These are phyloP conservation scores for Drosophila jambulina DNA, from an alignment of 1,140 invertebrate genomes.

Conservation along the genomic window DNA sequence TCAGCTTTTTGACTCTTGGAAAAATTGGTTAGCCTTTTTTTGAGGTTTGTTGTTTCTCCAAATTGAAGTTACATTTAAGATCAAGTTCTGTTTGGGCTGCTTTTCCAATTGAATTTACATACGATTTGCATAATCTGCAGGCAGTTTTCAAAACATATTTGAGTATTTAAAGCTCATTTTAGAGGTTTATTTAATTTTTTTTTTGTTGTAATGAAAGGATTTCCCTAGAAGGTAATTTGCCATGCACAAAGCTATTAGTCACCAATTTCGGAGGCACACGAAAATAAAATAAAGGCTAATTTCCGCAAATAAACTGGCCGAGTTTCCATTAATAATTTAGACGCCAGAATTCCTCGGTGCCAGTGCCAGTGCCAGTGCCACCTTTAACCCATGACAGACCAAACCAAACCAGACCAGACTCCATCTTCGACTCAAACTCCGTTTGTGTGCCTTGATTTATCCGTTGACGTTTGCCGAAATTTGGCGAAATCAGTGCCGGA, in stretches of 20 bases:
- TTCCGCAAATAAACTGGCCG: constrained; percentile 2
- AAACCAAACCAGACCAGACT: not conserved
- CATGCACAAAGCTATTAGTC: not conserved
- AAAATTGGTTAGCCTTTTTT: not conserved
- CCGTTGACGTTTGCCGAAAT: constrained; percentile 49
- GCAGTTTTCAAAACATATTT: not conserved
- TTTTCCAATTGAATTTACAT: not conserved
- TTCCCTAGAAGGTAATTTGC: not conserved
- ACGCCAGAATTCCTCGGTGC: not conserved
- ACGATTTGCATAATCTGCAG: not conserved
- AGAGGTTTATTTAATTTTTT: not conserved
- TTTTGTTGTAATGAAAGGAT: not conserved
- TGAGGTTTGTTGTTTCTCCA: not conserved
- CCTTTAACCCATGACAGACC: constrained; percentile 15
- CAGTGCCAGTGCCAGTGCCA: not conserved
- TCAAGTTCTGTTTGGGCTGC: not conserved
- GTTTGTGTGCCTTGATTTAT: constrained; percentile 31
- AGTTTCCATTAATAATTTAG: constrained; percentile 20
- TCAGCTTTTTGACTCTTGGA: not conserved
- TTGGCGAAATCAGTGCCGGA: constrained; percentile 63
- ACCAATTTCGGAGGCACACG: not conserved
- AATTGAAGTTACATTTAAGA: constrained; percentile 1
- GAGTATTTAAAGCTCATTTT: constrained; percentile 2
- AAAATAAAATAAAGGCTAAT: constrained; percentile 10
- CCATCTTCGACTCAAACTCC: not conserved